Evolutionary conservation across 2,113 vertebrate species (phyloP).

Genomic region (Furnarius figulus): DNA sequence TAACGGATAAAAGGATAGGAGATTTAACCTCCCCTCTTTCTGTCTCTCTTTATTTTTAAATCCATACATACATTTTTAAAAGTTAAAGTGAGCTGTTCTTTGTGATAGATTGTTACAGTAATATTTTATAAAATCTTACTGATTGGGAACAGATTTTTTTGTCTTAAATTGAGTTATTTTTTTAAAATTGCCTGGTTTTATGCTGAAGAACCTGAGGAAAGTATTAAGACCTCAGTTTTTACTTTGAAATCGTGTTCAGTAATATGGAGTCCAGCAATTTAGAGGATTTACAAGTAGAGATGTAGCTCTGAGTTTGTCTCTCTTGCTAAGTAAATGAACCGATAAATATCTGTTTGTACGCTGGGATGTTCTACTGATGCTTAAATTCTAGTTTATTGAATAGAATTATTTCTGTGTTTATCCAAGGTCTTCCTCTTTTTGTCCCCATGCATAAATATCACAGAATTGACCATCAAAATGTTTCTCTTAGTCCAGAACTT

Average conservation of each 20-base stretch:
- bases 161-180: background rate
- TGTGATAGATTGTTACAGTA: background rate
- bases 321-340: background rate
- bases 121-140: background rate
- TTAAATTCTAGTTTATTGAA: background rate
- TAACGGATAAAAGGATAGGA: background rate
- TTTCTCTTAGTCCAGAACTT: conserved; percentile 20
- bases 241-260: background rate
- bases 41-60: background rate
- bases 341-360: background rate
- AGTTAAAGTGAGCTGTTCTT: background rate
- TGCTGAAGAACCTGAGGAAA: background rate
- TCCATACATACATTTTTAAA: background rate
- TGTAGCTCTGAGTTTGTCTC: background rate
- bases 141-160: background rate
- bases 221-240: background rate
- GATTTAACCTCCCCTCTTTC: background rate
- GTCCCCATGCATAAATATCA: background rate
- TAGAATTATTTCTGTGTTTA: background rate
- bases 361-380: background rate
- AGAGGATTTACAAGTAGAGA: background rate
- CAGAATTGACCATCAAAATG: background rate
- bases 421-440: background rate
- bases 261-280: background rate
- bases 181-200: background rate